Conservation (phyloP, 2,113 vertebrate genomes). For the Dunckerocampus dactyliophorus region DNA sequence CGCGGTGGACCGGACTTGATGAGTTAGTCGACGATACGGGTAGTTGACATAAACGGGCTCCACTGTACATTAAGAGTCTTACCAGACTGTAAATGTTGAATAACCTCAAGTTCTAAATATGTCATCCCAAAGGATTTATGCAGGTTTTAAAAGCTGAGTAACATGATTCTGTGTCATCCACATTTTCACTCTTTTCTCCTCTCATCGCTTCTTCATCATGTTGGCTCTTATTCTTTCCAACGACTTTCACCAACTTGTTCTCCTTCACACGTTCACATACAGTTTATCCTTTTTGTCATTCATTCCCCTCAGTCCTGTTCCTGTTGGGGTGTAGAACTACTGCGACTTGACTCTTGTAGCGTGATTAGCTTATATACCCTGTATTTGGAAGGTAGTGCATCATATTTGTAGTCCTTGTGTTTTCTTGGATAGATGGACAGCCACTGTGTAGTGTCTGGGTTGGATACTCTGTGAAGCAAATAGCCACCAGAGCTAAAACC, state of each 20-base stretch:
- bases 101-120: slow-evolving; percentile 10
- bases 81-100: slow-evolving; percentile 30
- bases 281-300: not conserved
- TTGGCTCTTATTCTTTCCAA: slow-evolving; percentile 11
- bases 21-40: too few relatives aligned
- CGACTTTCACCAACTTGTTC: slow-evolving; percentile 29
- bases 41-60: too few relatives aligned
- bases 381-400: slow-evolving; percentile 56
- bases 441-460: slow-evolving; percentile 39
- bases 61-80: not conserved
- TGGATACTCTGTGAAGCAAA: slow-evolving; percentile 43
- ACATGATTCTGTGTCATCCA: slow-evolving; percentile 16
- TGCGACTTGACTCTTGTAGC: slow-evolving; percentile 8
- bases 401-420: slow-evolving; percentile 27
- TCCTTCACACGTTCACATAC: slow-evolving; percentile 34
- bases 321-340: not conserved
- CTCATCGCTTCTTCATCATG: not conserved
- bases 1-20: too few relatives aligned
- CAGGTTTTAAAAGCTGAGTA: slow-evolving; percentile 26
- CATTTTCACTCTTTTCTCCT: slow-evolving; percentile 2
- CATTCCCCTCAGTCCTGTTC: not conserved
- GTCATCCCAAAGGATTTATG: slow-evolving; percentile 5
- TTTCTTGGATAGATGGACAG: slow-evolving; percentile 22
- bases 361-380: slow-evolving; percentile 44
- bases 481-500: slow-evolving; percentile 13